These are phyloP conservation scores for Pedionomus torquatus DNA, from an alignment of 2,113 vertebrate genomes.

Conservation along the genomic window DNA sequence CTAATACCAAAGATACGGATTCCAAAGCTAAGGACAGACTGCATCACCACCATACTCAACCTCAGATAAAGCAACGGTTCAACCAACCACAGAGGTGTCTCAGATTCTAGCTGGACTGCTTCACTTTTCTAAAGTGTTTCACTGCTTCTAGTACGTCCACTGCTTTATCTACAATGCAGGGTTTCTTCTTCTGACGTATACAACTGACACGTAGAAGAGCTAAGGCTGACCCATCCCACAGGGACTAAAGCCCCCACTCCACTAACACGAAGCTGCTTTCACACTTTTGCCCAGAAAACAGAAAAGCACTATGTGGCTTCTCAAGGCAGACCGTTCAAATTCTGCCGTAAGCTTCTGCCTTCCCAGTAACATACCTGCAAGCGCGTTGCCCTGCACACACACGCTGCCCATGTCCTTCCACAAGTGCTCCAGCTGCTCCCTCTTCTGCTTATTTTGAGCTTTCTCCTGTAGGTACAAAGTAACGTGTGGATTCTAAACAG, in stretches of 20 bases:
- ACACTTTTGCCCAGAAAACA: not conserved
- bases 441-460: constrained; percentile 82
- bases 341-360: not conserved
- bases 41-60: not conserved
- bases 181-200: not conserved
- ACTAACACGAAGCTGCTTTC: not conserved
- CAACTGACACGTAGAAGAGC: not conserved
- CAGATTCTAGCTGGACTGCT: not conserved
- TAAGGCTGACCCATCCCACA: not conserved
- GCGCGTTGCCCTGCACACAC: constrained; percentile 67
- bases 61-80: not conserved
- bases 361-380: constrained; percentile 73
- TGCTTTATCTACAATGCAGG: not conserved
- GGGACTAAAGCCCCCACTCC: not conserved
- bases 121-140: not conserved
- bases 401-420: constrained; percentile 87
- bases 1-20: not conserved
- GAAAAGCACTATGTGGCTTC: not conserved
- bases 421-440: constrained; percentile 87
- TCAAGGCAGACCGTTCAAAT: not conserved
- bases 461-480: constrained; percentile 71
- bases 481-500: not conserved
- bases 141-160: not conserved
- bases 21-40: not conserved
- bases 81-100: not conserved